These are phyloP conservation scores for Castor canadensis DNA, from an alignment of 2,113 vertebrate species.

Conservation along the genomic window DNA sequence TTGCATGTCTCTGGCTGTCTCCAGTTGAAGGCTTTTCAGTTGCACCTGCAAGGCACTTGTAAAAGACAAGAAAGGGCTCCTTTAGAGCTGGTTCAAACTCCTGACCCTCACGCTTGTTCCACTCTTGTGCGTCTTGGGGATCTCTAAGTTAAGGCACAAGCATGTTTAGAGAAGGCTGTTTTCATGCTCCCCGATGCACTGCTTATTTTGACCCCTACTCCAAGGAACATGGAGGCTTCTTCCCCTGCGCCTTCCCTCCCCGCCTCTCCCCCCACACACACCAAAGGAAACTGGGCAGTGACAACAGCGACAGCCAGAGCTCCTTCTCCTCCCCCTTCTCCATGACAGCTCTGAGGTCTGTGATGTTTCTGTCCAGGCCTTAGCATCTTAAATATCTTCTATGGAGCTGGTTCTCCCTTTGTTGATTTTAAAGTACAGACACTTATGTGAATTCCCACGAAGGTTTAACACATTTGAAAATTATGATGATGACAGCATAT, in stretches of 20 bases:
- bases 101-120: slow-evolving; percentile 44
- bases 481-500: slow-evolving; percentile 15
- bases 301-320: slow-evolving; percentile 1
- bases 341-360: not conserved
- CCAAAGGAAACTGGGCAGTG: not conserved
- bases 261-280: no score
- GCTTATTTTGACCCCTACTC: slow-evolving; percentile 60
- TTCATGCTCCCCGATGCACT: slow-evolving; percentile 67
- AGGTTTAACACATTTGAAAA: slow-evolving; percentile 33
- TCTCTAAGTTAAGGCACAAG: slow-evolving; percentile 64
- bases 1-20: slow-evolving; percentile 70
- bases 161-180: slow-evolving; percentile 73
- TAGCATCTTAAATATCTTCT: slow-evolving; percentile 3
- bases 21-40: slow-evolving; percentile 61
- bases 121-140: slow-evolving; percentile 44
- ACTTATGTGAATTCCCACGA: not conserved
- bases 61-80: slow-evolving; percentile 53
- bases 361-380: not conserved
- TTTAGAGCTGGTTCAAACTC: slow-evolving; percentile 67
- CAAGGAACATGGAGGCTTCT: slow-evolving; percentile 10
- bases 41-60: slow-evolving; percentile 71
- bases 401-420: not conserved
- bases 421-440: slow-evolving; percentile 29
- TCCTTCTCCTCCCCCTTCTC: slow-evolving; percentile 8
- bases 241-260: not conserved